Evolutionary conservation across 2,888 invertebrate genomes (phyloP), one percentile per base, ranked within the genome.

Genomic region (Clanis bilineata): DNA sequence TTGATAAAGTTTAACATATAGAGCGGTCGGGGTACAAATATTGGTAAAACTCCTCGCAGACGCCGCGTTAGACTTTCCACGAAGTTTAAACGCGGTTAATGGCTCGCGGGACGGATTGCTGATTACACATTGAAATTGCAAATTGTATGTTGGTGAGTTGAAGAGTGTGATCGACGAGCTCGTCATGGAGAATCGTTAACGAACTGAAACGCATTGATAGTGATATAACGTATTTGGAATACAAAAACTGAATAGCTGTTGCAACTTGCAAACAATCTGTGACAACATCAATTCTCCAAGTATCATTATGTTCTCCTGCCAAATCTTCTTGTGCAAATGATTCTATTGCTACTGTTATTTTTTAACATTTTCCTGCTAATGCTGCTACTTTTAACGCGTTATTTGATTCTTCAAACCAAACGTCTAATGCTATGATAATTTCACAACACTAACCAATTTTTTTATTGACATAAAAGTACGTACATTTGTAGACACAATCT

Each of bases 1-100:
- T 90, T 90, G 88, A 88, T 86, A 88, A 84, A 84, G 81, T 83
- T 83, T 73, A 76, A 74, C 78, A 80, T 76, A 77, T 80, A 77
- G 79, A 73, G 76, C 72, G 74, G 74, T 69, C 74, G 71, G 71
- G 72, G 76, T 73, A 76, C 80, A 83, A 82, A 86, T 82, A 83
- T 84, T 80, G 81, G 83, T 79, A 80, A 83, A 85, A 87, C 82
- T 82, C 77, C 74, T 78, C 72, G 67, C 71, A 56, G 64, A 71
- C 70, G 73, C 72, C 68, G 60, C 66, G 68, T 74, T 71, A 71
- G 73, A 73, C 72, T 80, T 73, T 69, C 68, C 62, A 62, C 60
- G 18, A 66, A 77, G 76, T 75, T 67, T 73, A 72, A 77, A 75
- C 73, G 71, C 70, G 76, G 77, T 57, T 80, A 82, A 83, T 80